These are phyloP conservation scores for Ophioderma brevispina DNA, from an alignment of 35 echinoderm and acorn worm species.

Conservation along the genomic window DNA sequence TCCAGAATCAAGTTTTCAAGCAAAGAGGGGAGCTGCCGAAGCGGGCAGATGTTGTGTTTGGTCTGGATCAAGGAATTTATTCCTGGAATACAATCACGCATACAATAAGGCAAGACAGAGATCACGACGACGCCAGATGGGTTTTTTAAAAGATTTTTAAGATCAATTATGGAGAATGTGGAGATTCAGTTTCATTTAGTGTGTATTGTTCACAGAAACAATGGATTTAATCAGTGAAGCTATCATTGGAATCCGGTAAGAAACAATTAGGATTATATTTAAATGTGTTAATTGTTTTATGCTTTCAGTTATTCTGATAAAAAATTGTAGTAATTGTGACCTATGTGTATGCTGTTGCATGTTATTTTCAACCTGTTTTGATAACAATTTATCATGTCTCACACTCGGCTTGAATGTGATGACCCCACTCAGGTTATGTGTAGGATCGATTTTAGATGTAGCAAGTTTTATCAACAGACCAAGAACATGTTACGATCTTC, in stretches of 20 bases:
- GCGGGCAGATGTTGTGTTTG: slow-evolving; percentile 57
- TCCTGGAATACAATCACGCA: slow-evolving; percentile 29
- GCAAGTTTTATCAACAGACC: too few species aligned
- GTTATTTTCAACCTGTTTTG: background rate
- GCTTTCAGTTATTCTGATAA: background rate
- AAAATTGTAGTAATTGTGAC: background rate
- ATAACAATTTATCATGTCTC: background rate
- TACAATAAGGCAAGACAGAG: slow-evolving; percentile 38
- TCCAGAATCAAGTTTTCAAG: slow-evolving; percentile 81
- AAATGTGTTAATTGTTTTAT: too few species aligned
- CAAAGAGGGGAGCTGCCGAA: slow-evolving; percentile 66
- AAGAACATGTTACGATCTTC: too few species aligned
- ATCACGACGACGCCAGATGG: slow-evolving; percentile 77
- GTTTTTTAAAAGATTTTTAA: too few species aligned
- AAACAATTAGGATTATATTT: background rate
- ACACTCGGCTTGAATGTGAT: background rate
- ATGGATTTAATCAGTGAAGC: slow-evolving; percentile 88
- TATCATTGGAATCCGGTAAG: slow-evolving; percentile 90
- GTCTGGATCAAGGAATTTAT: slow-evolving; percentile 60
- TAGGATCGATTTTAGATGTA: background rate
- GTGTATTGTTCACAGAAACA: slow-evolving; percentile 38
- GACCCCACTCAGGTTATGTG: background rate
- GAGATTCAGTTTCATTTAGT: slow-evolving; percentile 72
- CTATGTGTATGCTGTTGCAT: background rate
- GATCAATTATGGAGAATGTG: slow-evolving; percentile 71